Base-by-base conservation (phyloP, 2,797 vertebrate species). In the Spheniscus humboldti region DNA sequence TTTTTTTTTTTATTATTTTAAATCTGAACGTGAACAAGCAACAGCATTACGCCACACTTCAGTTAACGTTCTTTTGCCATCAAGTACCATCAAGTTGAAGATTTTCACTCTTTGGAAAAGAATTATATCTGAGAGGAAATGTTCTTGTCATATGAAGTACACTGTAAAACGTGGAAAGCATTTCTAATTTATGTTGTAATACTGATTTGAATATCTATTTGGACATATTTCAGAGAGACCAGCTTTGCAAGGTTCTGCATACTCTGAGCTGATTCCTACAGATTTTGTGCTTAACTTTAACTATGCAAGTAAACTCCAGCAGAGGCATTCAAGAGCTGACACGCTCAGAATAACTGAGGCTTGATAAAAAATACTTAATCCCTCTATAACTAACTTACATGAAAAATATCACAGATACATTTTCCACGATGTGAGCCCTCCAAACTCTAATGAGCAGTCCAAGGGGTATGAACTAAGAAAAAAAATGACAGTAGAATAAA, bases 171-270 rank as follows among this genome's bases (percentile, higher is more conserved):
- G 60, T 56, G 52, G 47, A 57, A 81, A 92, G 52, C 82, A 84
- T 96, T 96, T 89, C 43, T 92, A 62, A 96, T 95, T 92, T 74
- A 83, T 59, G 35, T 62, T 71, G 69, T 72, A 94, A 86, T 56
- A 53, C 31, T 59, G 33, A 91, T 86, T 75, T 90, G 59, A 95
- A 35, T 95, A 87, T 37, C 67, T 88, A 25, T 55, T 81, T 90
- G 76, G 85, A 84, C 57, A 45, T 47, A 84, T 90, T 89, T 95
- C 75, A 83, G 35, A 92, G 57, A 57, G 22, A 72, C 27, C 41
- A 68, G n/a, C 60, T 82, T 92, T 69, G 68, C 64, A 91, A 80
- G 33, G 35, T 50, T 91, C 53, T 72, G 64, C 67, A 56, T 37
- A 80, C 33, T 72, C 50, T 43, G 35, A 92, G 47, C 35, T 63